A percentile compares a stretch with the other conserved stretches of the same genome.
Conservation (phyloP, 2,888 invertebrate species). For the Lithophane leautieri region DNA sequence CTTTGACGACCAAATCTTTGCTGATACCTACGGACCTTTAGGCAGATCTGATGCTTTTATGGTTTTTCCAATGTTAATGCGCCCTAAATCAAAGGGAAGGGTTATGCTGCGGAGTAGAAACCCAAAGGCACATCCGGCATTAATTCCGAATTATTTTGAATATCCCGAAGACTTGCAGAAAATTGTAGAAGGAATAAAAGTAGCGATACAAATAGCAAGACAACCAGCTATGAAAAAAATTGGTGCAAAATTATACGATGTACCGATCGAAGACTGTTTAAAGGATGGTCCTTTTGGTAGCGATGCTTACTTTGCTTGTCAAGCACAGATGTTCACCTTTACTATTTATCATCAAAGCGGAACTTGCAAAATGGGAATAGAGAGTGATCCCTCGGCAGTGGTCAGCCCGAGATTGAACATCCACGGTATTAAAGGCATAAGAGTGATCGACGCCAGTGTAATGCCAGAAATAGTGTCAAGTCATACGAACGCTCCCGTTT, state of each 20-base stretch:
- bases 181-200: constrained; percentile 91
- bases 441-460: constrained; percentile 95
- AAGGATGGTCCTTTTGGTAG: constrained; percentile 89
- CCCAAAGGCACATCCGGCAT: constrained; percentile 93
- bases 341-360: constrained; percentile 93
- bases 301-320: constrained; percentile 93
- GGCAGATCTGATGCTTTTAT: constrained; percentile 85
- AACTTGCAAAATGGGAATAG: constrained; percentile 92
- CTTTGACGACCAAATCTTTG: constrained; percentile 85
- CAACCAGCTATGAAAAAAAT: constrained; percentile 91
- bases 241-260: constrained; percentile 90
- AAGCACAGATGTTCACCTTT: constrained; percentile 92
- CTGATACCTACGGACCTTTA: constrained; percentile 82
- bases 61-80: constrained; percentile 93
- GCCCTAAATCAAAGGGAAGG: constrained; percentile 93
- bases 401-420: constrained; percentile 92
- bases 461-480: constrained; percentile 95
- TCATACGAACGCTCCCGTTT: constrained; percentile 94
- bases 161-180: constrained; percentile 91
- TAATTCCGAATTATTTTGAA: constrained; percentile 95
- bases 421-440: constrained; percentile 92
- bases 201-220: constrained; percentile 89
- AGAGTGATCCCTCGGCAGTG: constrained; percentile 90
- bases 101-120: constrained; percentile 92
- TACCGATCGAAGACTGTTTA: constrained; percentile 91